Evolutionary conservation across 2,888 invertebrate species (phyloP).

Genomic region (Drosophila siamana): DNA sequence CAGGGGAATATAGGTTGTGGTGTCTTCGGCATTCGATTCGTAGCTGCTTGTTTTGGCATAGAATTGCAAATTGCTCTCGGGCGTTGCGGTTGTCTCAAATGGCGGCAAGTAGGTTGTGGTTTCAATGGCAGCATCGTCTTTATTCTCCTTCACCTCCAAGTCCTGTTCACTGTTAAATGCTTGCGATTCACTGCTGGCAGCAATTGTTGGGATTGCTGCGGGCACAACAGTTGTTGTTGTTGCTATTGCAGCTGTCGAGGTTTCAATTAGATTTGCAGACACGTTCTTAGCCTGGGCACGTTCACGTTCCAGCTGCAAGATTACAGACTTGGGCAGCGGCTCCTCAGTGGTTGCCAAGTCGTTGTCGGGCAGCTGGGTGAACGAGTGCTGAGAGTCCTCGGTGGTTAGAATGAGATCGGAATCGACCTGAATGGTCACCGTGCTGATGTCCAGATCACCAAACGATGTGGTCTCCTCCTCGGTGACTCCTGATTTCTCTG

Average conservation of each 20-base stretch:
- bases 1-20: background rate
- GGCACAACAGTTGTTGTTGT: conserved; percentile 11
- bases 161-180: background rate
- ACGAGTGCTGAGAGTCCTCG: conserved; percentile 29
- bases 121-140: background rate
- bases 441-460: conserved; percentile 16
- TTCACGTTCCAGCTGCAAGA: conserved; percentile 42
- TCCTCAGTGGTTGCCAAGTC: conserved; percentile 46
- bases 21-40: background rate
- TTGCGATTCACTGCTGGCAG: background rate
- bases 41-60: background rate
- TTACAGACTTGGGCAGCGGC: conserved; percentile 58
- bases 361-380: conserved; percentile 35
- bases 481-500: background rate
- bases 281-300: background rate
- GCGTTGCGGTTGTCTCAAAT: background rate
- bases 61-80: background rate
- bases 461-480: conserved; percentile 32
- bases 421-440: conserved; percentile 50
- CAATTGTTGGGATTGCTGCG: background rate
- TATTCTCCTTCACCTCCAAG: background rate
- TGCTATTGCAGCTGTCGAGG: conserved; percentile 5
- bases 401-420: conserved; percentile 54
- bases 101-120: conserved; percentile 19
- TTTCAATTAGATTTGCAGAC: background rate